These are phyloP conservation scores for Luscinia megarhynchos DNA, from an alignment of 2,797 vertebrate genomes.

Conservation along the genomic window DNA sequence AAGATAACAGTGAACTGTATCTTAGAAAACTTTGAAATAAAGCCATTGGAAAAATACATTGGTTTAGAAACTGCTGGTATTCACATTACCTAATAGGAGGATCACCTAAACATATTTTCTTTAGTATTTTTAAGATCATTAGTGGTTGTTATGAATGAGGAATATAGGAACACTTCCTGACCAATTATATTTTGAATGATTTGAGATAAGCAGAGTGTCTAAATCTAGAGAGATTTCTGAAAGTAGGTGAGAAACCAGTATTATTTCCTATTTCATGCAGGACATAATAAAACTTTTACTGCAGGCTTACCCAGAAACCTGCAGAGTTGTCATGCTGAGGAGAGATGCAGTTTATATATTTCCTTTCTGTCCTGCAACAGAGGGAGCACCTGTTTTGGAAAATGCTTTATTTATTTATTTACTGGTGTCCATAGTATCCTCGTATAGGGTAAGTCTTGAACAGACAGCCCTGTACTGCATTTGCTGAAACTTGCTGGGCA, in stretches of 20 bases:
- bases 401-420: neutral
- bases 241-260: neutral
- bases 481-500: neutral
- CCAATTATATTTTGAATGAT: neutral
- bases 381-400: neutral
- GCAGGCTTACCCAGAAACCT: neutral
- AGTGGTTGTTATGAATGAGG: neutral
- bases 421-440: neutral
- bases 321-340: neutral
- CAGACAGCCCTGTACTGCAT: neutral
- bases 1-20: neutral
- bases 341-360: neutral
- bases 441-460: neutral
- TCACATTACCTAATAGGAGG: neutral
- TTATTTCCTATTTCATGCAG: neutral
- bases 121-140: neutral
- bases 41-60: neutral
- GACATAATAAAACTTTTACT: neutral
- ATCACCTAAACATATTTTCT: slow-evolving; percentile 6
- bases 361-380: neutral
- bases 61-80: neutral
- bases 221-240: neutral
- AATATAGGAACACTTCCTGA: neutral
- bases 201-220: neutral
- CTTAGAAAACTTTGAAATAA: neutral